Evolutionary conservation across 2,113 vertebrate genomes (phyloP), one percentile per base, ranked within the genome.

Genomic region (Misgurnus anguillicaudatus): DNA sequence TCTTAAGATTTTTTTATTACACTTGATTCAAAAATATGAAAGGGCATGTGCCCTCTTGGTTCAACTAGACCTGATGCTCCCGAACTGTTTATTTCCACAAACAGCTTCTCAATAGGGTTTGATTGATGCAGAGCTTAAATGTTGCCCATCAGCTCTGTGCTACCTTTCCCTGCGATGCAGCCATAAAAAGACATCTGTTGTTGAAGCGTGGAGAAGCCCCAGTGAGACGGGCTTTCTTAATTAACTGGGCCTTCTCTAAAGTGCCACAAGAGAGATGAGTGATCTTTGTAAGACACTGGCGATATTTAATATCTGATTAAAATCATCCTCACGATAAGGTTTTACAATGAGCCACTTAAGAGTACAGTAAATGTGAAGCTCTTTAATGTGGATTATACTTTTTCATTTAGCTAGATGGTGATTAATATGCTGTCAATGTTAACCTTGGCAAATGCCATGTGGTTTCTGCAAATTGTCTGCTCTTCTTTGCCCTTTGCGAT

Each of bases 381-480:
- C 83, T 82, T 85, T 82, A 83, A 80, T 83, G 73, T 76, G 48
- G 78, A 88, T 88, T 81, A 86, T 82, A 80, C 64, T 85, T 80
- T 69, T 83, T 83, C 60, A 86, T 87, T 81, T 88, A 73, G 77
- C 75, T 61, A 57, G 77, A 81, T 69, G 17, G 83, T 85, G 83
- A 87, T 87, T 82, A 80, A 85, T 86, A 81, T 70, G 80, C 81
- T 83, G 84, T 85, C 78, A 84, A 60, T 75, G 76, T 51, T 88
- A 83, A 86, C 83, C 83, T 85, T 86, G 82, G 72, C 69, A 79
- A 84, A 84, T 85, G 70, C 62, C 77, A 72, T 82, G 71, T 76
- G 70, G 75, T 82, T 85, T 86, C 53, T 85, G 82, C 76, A 78
- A 78, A 83, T 80, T 80, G 74, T 76, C 48, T 85, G 79, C 79